Evolutionary conservation across 2,113 vertebrate species (phyloP).

Genomic region (Ochotona curzoniae): DNA sequence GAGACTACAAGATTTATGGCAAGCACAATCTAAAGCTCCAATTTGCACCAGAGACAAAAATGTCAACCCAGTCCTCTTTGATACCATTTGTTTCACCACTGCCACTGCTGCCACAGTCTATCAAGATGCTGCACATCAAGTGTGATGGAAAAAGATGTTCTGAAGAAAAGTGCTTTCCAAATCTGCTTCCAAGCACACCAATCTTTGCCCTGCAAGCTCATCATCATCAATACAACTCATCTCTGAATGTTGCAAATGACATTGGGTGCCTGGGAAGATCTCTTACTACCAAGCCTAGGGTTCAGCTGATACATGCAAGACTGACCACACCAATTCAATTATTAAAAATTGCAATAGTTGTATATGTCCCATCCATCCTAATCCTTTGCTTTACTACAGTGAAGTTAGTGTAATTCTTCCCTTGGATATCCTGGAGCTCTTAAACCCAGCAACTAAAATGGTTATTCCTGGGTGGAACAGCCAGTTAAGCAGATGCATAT

Average conservation of each 20-base stretch:
- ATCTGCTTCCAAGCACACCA: no score
- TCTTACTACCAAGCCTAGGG: neutral
- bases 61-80: no score
- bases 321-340: neutral
- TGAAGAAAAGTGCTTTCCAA: no score
- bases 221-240: neutral
- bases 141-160: no score
- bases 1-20: no score
- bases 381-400: neutral
- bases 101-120: no score
- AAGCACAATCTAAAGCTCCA: no score
- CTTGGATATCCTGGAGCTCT: neutral
- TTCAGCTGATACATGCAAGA: neutral
- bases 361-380: neutral
- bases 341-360: neutral
- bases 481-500: neutral
- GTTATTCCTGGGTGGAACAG: no score
- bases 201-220: no score
- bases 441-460: neutral
- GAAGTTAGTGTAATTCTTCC: neutral
- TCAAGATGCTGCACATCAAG: no score
- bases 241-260: neutral
- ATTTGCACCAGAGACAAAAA: no score
- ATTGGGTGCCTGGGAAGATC: neutral
- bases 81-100: no score